Conservation (phyloP, 92 coral and sea anemone species). For the Porites rus region DNA sequence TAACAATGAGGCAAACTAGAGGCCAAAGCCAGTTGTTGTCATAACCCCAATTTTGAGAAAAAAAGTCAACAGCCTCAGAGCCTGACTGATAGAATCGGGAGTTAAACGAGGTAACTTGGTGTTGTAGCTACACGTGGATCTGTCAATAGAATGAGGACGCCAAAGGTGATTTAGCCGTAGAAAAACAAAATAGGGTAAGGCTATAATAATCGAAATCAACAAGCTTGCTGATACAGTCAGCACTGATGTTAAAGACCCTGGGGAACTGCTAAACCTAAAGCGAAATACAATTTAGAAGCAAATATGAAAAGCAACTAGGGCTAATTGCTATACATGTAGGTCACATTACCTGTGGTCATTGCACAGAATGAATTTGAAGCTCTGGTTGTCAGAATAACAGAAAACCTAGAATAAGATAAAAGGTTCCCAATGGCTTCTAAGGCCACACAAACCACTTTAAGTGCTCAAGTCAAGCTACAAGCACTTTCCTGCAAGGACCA, state of each 20-base stretch:
- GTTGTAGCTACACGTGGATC: too few relatives aligned
- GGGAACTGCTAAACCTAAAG: constrained; percentile 65
- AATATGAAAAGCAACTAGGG: constrained; percentile 32
- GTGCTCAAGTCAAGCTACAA: constrained; percentile 59
- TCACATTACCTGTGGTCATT: constrained; percentile 13
- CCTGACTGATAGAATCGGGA: too few relatives aligned
- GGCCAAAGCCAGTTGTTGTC: too few relatives aligned
- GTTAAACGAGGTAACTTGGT: too few relatives aligned
- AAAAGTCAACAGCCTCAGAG: too few relatives aligned
- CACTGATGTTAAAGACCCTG: constrained; percentile 26
- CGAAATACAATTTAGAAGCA: constrained; percentile 28
- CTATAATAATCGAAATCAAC: constrained; percentile 9
- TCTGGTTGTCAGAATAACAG: too few relatives aligned
- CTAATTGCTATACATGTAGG: constrained; percentile 42
- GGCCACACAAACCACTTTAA: constrained; percentile 52
- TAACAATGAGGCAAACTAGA: too few relatives aligned
- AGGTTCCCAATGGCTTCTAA: constrained; percentile 28
- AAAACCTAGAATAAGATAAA: background rate
- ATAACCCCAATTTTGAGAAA: too few relatives aligned
- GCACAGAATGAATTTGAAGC: too few relatives aligned
- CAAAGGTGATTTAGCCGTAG: too few relatives aligned
- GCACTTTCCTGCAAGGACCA: constrained; percentile 42
- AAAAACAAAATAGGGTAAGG: too few relatives aligned
- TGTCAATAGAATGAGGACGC: too few relatives aligned
- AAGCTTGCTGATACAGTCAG: constrained; percentile 51